Conservation (phyloP, 2,797 vertebrate species). For the Decapterus maruadsi region DNA sequence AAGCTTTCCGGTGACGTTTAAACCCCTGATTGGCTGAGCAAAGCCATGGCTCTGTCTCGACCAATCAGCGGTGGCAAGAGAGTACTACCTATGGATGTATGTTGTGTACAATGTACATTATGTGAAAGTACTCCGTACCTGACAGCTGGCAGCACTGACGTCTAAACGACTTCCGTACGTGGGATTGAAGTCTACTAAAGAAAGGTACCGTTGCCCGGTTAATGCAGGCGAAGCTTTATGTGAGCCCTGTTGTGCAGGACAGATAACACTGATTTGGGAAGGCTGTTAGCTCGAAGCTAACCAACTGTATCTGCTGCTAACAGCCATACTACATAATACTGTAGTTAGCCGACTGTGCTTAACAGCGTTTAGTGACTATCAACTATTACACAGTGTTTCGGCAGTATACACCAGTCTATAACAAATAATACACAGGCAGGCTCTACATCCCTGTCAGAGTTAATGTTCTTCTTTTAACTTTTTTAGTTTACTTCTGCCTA, state of each 20-base stretch:
- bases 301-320: neutral
- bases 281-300: neutral
- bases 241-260: neutral
- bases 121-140: too few relatives aligned
- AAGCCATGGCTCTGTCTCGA: neutral
- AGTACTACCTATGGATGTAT: neutral
- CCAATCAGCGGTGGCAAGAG: neutral
- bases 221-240: accelerated
- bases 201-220: accelerated
- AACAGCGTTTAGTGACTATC: too few relatives aligned
- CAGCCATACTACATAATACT: too few relatives aligned
- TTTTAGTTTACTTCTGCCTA: neutral
- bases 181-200: neutral
- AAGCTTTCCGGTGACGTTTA: accelerated
- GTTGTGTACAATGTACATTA: too few relatives aligned
- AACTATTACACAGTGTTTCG: too few relatives aligned
- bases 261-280: neutral
- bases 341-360: neutral
- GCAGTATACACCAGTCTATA: accelerated
- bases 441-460: neutral
- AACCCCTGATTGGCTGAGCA: conserved; percentile 19
- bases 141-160: accelerated
- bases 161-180: accelerated
- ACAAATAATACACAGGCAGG: neutral
- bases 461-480: too few relatives aligned